Evolutionary conservation across 2,888 invertebrate species (phyloP).

Genomic region (Protonemura montana): DNA sequence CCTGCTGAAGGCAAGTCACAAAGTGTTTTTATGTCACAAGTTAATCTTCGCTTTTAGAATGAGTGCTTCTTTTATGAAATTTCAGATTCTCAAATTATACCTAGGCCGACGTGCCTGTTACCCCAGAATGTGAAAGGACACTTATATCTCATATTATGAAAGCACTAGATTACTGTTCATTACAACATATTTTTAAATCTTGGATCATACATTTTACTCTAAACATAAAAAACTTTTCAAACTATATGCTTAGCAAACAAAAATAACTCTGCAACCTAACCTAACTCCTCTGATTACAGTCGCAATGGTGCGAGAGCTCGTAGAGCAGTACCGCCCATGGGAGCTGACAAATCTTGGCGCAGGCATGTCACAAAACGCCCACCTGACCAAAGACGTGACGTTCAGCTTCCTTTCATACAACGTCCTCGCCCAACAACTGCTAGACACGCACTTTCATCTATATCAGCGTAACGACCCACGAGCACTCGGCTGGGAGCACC

Average conservation of each 20-base stretch:
- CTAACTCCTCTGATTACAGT: slow-evolving; percentile 15
- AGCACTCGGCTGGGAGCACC: slow-evolving; percentile 74
- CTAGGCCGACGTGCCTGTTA: too few species aligned
- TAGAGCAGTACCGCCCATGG: slow-evolving; percentile 14
- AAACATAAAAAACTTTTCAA: too few species aligned
- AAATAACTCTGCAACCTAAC: too few species aligned
- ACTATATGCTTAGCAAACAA: too few species aligned
- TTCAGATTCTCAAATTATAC: too few species aligned
- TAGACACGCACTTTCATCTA: slow-evolving; percentile 76
- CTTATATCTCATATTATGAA: too few species aligned
- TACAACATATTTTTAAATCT: too few species aligned
- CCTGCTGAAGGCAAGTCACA: not conserved
- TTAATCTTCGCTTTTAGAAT: too few species aligned
- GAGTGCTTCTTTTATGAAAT: too few species aligned
- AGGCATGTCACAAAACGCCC: not conserved
- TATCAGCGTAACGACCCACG: slow-evolving; percentile 69
- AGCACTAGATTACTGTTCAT: too few species aligned
- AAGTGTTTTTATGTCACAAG: not conserved
- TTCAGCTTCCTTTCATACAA: slow-evolving; percentile 86
- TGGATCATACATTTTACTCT: too few species aligned
- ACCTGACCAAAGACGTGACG: not conserved
- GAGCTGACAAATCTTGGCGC: slow-evolving; percentile 22
- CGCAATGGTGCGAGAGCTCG: not conserved
- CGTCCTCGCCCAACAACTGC: slow-evolving; percentile 82
- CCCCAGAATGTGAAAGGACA: too few species aligned